A percentile compares a stretch with the other conserved stretches of the same genome.
phyloP scores from a whole-genome alignment of 2,888 invertebrate species.

The Hemistola chrysoprasaria region DNA sequence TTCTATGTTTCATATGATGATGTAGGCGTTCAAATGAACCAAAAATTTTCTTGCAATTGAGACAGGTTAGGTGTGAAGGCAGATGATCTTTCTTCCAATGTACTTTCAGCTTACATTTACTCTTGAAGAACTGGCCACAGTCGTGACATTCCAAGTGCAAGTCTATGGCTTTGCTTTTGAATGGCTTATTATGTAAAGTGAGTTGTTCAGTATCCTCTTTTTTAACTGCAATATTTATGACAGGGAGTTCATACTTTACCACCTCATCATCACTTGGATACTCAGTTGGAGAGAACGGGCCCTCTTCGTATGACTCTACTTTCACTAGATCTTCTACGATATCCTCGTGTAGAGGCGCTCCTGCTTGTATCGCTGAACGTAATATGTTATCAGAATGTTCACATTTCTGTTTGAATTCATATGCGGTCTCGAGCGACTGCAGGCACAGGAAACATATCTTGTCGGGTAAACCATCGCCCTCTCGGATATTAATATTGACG shows the following conservation, averaged over 20 bases:
- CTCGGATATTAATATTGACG: constrained; percentile 50
- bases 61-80: constrained; percentile 35
- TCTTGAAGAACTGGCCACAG: constrained; percentile 46
- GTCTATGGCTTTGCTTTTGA: constrained; percentile 27
- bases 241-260: no score
- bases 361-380: constrained; percentile 18
- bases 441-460: constrained; percentile 60
- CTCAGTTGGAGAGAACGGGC: no score
- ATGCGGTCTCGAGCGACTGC: constrained; percentile 52
- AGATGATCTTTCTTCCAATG: constrained; percentile 48
- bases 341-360: neutral
- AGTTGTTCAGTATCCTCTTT: no score
- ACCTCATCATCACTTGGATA: no score
- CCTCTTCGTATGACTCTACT: no score
- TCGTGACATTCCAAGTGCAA: constrained; percentile 50
- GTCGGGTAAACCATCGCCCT: constrained; percentile 57
- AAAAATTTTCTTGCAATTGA: constrained; percentile 36
- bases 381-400: constrained; percentile 51
- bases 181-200: no score
- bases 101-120: constrained; percentile 50
- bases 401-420: constrained; percentile 62
- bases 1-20: constrained; percentile 23
- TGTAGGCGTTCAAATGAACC: constrained; percentile 31
- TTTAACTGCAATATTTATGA: no score
- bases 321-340: no score